These are phyloP conservation scores for Caenorhabditis latens DNA, from an alignment of 1,140 invertebrate species.

Conservation along the genomic window DNA sequence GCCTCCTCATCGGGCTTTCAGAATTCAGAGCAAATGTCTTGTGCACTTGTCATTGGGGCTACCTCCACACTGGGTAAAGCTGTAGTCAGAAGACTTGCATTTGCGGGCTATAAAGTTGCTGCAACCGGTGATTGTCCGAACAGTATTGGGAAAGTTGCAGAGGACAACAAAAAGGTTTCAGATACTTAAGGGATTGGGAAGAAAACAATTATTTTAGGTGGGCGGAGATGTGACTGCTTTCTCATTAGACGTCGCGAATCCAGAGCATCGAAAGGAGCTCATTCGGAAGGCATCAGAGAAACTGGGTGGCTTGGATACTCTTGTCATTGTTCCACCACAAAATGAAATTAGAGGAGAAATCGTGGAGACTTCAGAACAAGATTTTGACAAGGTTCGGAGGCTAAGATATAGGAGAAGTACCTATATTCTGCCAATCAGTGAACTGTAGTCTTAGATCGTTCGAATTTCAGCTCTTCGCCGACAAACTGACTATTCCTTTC, in stretches of 20 bases:
- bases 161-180: slow-evolving; percentile 58
- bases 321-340: slow-evolving; percentile 54
- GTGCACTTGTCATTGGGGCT: slow-evolving; percentile 42
- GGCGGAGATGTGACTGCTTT: slow-evolving; percentile 57
- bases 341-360: slow-evolving; percentile 55
- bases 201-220: background rate
- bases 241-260: slow-evolving; percentile 22
- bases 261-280: slow-evolving; percentile 58
- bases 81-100: slow-evolving; percentile 55
- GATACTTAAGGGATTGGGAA: background rate
- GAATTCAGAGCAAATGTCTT: slow-evolving; percentile 27
- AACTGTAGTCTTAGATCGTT: no score
- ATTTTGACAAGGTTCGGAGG: slow-evolving; percentile 39
- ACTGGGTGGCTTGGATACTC: slow-evolving; percentile 52
- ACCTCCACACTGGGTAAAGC: slow-evolving; percentile 52
- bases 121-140: slow-evolving; percentile 34
- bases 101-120: slow-evolving; percentile 58
- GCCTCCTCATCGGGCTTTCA: slow-evolving; percentile 32
- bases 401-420: background rate
- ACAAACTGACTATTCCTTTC: slow-evolving; percentile 34
- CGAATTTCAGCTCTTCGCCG: slow-evolving; percentile 37
- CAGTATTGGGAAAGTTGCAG: slow-evolving; percentile 34
- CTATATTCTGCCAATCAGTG: no score
- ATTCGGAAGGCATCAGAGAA: slow-evolving; percentile 35
- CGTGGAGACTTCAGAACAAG: slow-evolving; percentile 26